phyloP scores from a whole-genome alignment of 2,113 vertebrate species.

The Gallinago undulata region DNA sequence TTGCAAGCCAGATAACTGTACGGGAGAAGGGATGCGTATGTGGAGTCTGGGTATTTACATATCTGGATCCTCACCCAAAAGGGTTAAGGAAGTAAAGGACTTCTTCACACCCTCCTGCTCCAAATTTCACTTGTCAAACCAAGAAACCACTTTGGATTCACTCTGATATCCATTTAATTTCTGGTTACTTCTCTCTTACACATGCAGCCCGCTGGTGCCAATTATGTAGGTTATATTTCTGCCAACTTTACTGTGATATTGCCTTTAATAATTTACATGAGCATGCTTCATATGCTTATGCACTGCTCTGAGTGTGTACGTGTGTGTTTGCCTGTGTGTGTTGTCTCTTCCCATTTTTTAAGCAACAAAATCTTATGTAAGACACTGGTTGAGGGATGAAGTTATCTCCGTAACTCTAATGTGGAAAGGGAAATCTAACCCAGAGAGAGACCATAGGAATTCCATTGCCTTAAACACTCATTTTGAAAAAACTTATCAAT shows the following conservation, averaged over 20 bases:
- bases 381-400: neutral
- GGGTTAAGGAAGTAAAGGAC: neutral
- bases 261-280: conserved; percentile 38
- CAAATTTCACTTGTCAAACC: neutral
- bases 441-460: neutral
- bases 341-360: neutral
- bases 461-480: neutral
- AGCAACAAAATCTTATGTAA: neutral
- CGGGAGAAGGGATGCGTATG: neutral
- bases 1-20: neutral
- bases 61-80: neutral
- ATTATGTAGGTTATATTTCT: neutral
- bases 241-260: neutral
- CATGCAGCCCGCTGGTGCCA: neutral
- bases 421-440: neutral
- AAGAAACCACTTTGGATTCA: neutral
- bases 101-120: neutral
- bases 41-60: neutral
- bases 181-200: neutral
- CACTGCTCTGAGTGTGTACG: neutral
- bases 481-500: neutral
- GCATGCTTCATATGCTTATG: neutral
- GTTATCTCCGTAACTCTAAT: neutral
- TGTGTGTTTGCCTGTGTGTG: neutral
- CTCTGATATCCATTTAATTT: neutral